Evolutionary conservation across 2,797 vertebrate genomes (phyloP), one percentile per base, ranked within the genome.

Genomic region (Helicolenus hilgendorfi): DNA sequence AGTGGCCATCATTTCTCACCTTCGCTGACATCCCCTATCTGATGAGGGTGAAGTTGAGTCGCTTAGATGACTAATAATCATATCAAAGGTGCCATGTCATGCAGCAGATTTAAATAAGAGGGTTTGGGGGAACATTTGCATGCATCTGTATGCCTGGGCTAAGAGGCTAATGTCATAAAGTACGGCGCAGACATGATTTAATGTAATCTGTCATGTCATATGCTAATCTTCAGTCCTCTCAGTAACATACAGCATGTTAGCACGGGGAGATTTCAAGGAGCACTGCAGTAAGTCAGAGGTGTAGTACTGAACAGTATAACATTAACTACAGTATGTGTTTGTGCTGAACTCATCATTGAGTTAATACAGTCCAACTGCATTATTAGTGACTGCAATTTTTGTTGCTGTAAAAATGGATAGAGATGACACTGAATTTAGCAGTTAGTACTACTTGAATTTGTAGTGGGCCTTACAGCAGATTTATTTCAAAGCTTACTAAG

Each of bases 191-290:
- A 98, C 98, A 97, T 98, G 98, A 98, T 98, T 99, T 99, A 99
- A 99, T 99, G 98, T 99, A 99, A 99, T 99, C 98, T 99, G 98
- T 99, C 98, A 98, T 99, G 98, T 99, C 98, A 99, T 99, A 99
- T 99, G 99, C 98, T 99, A 99, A 99, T 99, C 98, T 99, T 98
- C 98, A 98, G 96, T 97, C 98, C 98, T 98, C 98, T 98, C 97
- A 96, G 97, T 97, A 91, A 98, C 85, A 98, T 98, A 96, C 97
- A 96, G 97, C 98, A 96, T 98, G 97, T 98, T 97, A 98, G 98
- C 79, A 33, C 4, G 10, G 60, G 70, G 33, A 73, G 81, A 90
- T 92, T 95, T 94, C 74, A 92, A 89, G 84, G 82, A 81, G 85
- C 73, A 15, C 78, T 56, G 11, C 80, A 86, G 81, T 70, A 69